phyloP scores from a whole-genome alignment of 2,888 invertebrate species.

The Orthosia gothica region DNA sequence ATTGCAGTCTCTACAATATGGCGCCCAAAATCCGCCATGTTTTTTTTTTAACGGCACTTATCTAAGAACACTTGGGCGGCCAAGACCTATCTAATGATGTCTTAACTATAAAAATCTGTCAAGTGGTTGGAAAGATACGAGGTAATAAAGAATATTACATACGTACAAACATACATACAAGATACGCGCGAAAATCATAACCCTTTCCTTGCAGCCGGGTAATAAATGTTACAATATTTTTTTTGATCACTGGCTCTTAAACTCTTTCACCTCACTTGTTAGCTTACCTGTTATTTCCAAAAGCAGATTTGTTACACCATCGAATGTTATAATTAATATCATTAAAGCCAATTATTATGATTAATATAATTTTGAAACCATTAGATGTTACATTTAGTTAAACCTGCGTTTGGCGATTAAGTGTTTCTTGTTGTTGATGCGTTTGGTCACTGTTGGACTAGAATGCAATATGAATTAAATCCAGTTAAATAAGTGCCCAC shows the following conservation, averaged over 20 bases:
- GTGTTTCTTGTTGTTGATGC: conserved; percentile 69
- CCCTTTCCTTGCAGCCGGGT: too few relatives aligned
- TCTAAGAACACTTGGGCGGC: too few relatives aligned
- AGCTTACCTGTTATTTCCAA: conserved; percentile 73
- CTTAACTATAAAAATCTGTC: too few relatives aligned
- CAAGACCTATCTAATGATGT: too few relatives aligned
- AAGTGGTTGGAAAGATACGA: too few relatives aligned
- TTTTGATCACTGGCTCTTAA: conserved; percentile 15
- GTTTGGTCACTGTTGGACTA: conserved; percentile 71
- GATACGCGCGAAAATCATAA: too few relatives aligned
- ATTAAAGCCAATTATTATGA: conserved; percentile 69
- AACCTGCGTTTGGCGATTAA: conserved; percentile 83
- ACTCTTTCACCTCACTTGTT: conserved; percentile 33
- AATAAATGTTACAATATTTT: too few relatives aligned
- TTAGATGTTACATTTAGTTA: conserved; percentile 63
- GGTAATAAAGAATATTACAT: too few relatives aligned
- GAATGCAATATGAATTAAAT: not conserved
- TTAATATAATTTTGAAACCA: conserved; percentile 60
- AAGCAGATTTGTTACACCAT: conserved; percentile 78
- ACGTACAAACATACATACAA: too few relatives aligned
- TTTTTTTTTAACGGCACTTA: too few relatives aligned
- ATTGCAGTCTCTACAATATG: too few relatives aligned
- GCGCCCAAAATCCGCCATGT: too few relatives aligned
- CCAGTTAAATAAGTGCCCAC: not conserved
- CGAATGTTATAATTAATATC: conserved; percentile 66